These are phyloP conservation scores for Leptobrachium leishanense DNA, from an alignment of 2,113 vertebrate species.

Conservation along the genomic window DNA sequence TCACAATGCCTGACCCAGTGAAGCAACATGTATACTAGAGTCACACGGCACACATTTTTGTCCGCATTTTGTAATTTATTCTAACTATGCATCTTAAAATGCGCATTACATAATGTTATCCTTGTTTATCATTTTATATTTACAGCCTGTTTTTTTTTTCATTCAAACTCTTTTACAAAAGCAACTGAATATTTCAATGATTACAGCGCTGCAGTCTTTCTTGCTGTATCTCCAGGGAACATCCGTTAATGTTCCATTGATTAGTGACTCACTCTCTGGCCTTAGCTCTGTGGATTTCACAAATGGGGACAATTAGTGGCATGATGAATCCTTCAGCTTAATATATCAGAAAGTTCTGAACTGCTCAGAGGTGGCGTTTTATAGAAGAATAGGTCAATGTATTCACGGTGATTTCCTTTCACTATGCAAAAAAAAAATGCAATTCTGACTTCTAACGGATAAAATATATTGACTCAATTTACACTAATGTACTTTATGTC, in stretches of 20 bases:
- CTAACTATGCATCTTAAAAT: constrained; percentile 5
- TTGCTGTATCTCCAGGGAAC: constrained; percentile 35
- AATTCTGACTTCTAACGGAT: constrained; percentile 11
- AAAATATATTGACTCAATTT: constrained; percentile 32
- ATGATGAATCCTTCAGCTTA: constrained; percentile 27
- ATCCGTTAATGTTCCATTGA: constrained; percentile 48
- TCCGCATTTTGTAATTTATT: too few relatives aligned
- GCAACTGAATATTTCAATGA: constrained; percentile 37
- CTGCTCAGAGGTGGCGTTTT: constrained; percentile 17
- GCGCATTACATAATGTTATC: constrained; percentile 7
- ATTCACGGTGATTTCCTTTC: constrained; percentile 22
- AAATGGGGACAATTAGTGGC: constrained; percentile 44
- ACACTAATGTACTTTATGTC: background rate
- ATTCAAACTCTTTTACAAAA: constrained; percentile 15
- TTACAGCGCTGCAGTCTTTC: constrained; percentile 28
- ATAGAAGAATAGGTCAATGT: constrained; percentile 39
- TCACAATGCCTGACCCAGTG: too few relatives aligned
- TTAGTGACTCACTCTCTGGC: constrained; percentile 34
- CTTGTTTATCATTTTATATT: constrained; percentile 27
- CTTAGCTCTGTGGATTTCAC: constrained; percentile 43
- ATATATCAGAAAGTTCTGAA: constrained; percentile 36
- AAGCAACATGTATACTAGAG: too few relatives aligned
- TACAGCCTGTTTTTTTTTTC: constrained; percentile 18
- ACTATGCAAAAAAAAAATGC: constrained; percentile 10
- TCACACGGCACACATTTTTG: constrained; percentile 2